Percentiles rank a stretch among this genome's conserved stretches.
phyloP scores from a whole-genome alignment of 2,888 invertebrate species.

The Caenorhabditis doughertyi region DNA sequence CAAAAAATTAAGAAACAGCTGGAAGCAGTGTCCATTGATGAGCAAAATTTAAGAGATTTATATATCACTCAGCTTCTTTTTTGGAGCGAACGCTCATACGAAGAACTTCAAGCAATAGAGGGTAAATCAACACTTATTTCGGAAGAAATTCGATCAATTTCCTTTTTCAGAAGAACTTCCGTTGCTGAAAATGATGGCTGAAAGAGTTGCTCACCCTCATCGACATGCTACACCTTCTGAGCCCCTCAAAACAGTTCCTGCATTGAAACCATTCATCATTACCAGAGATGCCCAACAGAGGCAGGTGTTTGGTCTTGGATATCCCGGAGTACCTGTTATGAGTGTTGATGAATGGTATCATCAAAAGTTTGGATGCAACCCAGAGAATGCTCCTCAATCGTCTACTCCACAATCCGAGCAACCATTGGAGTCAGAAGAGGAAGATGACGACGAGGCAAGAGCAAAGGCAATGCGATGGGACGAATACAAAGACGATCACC shows the following conservation, averaged over 20 bases:
- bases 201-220: conserved; percentile 23
- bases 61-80: conserved; percentile 72
- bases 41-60: conserved; percentile 70
- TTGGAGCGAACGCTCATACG: conserved; percentile 72
- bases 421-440: conserved; percentile 54
- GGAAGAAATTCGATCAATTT: neutral
- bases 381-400: conserved; percentile 26
- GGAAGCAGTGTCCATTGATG: conserved; percentile 60
- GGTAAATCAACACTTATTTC: conserved; percentile 42
- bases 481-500: conserved; percentile 81
- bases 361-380: conserved; percentile 85
- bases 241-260: conserved; percentile 19
- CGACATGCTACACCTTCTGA: conserved; percentile 7
- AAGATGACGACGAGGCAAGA: conserved; percentile 73
- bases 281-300: conserved; percentile 93
- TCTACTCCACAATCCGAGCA: conserved; percentile 11
- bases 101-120: conserved; percentile 75
- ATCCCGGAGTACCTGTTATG: conserved; percentile 93
- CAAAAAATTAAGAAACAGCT: conserved; percentile 38
- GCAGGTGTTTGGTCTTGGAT: conserved; percentile 94
- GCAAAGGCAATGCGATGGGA: conserved; percentile 73
- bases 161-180: conserved; percentile 68
- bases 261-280: conserved; percentile 89
- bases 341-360: conserved; percentile 97
- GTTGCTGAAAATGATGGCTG: conserved; percentile 67